Percentiles rank a stretch among this genome's conserved stretches.
Conservation (phyloP, 2,113 vertebrate genomes). For the Rhinogobius similis region DNA sequence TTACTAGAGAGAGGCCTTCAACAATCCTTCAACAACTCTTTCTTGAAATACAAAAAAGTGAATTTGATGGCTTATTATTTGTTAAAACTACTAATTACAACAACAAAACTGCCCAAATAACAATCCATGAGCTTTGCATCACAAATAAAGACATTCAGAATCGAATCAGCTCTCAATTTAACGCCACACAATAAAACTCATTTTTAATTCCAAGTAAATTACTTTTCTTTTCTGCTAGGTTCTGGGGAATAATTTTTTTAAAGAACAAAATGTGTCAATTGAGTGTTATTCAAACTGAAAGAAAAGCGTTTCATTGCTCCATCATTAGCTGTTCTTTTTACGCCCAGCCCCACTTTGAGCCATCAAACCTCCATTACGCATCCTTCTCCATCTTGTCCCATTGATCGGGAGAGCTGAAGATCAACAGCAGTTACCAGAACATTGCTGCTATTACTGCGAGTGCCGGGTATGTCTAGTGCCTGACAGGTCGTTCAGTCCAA, state of each 20-base stretch:
- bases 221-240: not conserved
- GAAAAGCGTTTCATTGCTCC: conserved; percentile 27
- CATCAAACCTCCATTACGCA: conserved; percentile 52
- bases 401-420: conserved; percentile 38
- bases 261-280: conserved; percentile 34
- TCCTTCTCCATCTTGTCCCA: conserved; percentile 36
- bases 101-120: not conserved
- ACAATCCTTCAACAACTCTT: not conserved
- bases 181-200: not conserved
- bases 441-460: conserved; percentile 27
- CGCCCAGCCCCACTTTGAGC: conserved; percentile 41
- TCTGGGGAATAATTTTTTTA: conserved; percentile 26
- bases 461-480: conserved; percentile 3
- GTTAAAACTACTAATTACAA: not conserved
- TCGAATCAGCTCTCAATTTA: not conserved
- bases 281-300: conserved; percentile 7
- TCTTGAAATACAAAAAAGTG: not conserved
- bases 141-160: not conserved
- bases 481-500: conserved; percentile 14
- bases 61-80: not conserved
- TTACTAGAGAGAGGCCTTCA: not conserved
- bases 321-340: conserved; percentile 15
- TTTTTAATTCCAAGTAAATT: not conserved
- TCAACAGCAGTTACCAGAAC: conserved; percentile 30
- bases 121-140: not conserved